These are phyloP conservation scores for Apis mellifera DNA, from an alignment of 1,140 invertebrate species.

Conservation along the genomic window Amel_HAv3.1 CM009938.2:1082001-1082500, in stretches of 20 bases:
- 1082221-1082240: slow-evolving; percentile 52
- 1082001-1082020: too few species aligned
- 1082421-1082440: not conserved
- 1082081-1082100: not conserved
- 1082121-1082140: slow-evolving; percentile 35
- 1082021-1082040: too few species aligned
- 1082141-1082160: slow-evolving; percentile 36
- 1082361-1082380: slow-evolving; percentile 2
- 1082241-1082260: slow-evolving; percentile 48
- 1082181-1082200: slow-evolving; percentile 30
- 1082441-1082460: not conserved
- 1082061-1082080: too few species aligned
- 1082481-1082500: too few species aligned
- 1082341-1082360: slow-evolving; percentile 20
- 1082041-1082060: too few species aligned
- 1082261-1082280: slow-evolving; percentile 46
- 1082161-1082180: slow-evolving; percentile 41
- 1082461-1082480: not conserved
- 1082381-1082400: not conserved
- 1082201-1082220: slow-evolving; percentile 46
- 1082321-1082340: slow-evolving; percentile 46
- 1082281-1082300: slow-evolving; percentile 54
- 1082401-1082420: not conserved
- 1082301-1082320: slow-evolving; percentile 41
- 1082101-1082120: slow-evolving; percentile 7